A percentile compares a stretch with the other conserved stretches of the same genome.
These are phyloP conservation scores for Dendrocincla tyrannina DNA, from an alignment of 2,797 vertebrate genomes.

Conservation along the genomic window DNA sequence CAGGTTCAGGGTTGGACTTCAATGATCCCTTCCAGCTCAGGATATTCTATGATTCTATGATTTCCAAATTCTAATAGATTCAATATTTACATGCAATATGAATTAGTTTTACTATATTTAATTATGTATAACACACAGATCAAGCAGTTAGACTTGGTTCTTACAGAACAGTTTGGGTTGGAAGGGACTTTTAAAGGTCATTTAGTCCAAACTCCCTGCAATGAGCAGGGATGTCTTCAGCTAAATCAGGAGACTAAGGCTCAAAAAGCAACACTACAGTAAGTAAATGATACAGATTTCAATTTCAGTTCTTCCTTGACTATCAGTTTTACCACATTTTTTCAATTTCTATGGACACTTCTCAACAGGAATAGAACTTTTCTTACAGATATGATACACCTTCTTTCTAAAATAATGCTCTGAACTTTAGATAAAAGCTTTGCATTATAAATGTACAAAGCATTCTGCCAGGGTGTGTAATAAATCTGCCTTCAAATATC, in stretches of 20 bases:
- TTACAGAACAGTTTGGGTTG: background rate
- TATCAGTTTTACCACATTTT: background rate
- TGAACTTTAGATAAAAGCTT: constrained; percentile 77
- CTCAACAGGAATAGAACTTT: constrained; percentile 43
- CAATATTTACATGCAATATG: background rate
- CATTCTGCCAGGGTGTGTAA: constrained; percentile 65
- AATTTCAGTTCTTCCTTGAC: background rate
- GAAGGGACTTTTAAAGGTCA: background rate
- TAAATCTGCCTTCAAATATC: constrained; percentile 74
- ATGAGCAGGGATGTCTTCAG: background rate
- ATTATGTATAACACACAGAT: background rate
- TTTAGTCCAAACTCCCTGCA: background rate
- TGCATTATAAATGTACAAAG: constrained; percentile 76
- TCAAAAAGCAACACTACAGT: background rate
- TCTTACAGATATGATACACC: constrained; percentile 35
- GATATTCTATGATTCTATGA: background rate
- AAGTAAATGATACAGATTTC: background rate
- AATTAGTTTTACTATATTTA: background rate
- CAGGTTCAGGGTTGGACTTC: background rate
- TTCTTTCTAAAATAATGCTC: constrained; percentile 72
- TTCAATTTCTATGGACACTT: background rate
- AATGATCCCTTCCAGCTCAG: background rate
- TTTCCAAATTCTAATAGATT: background rate
- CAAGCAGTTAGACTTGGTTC: background rate
- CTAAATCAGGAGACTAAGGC: background rate